phyloP scores from a whole-genome alignment of 2,113 vertebrate species.

The Mesocricetus auratus region DNA sequence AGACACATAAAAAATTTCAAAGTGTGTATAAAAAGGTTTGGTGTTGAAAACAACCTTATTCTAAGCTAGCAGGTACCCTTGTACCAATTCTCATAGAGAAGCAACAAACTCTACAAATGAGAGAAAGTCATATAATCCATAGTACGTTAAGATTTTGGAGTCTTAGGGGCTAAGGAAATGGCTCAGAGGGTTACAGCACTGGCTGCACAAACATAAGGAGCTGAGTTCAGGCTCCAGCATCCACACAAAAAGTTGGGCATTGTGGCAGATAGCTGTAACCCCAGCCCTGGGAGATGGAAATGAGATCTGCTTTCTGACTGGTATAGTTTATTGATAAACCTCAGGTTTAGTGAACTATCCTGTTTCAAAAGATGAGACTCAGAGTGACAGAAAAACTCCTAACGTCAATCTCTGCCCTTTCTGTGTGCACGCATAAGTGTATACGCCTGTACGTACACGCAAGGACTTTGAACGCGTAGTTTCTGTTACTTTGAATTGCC shows the following conservation, averaged over 20 bases:
- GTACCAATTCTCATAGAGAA: conserved; percentile 47
- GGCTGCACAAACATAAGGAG: not conserved
- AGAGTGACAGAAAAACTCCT: not conserved
- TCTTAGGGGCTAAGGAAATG: not conserved
- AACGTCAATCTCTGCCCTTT: not conserved
- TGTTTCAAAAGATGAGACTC: not conserved
- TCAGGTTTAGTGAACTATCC: not conserved
- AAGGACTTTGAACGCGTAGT: conserved; percentile 36
- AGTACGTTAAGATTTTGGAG: conserved; percentile 17
- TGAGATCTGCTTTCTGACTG: not conserved
- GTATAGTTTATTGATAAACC: not conserved
- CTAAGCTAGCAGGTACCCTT: conserved; percentile 9
- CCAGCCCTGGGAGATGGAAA: not conserved
- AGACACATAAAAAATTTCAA: conserved; percentile 2
- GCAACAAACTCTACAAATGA: conserved; percentile 5
- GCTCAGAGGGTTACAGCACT: not conserved
- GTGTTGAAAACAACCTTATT: conserved; percentile 54
- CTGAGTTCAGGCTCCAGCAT: not conserved
- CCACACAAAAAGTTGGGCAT: not conserved
- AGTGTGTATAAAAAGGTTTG: conserved; percentile 46
- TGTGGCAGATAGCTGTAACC: not conserved
- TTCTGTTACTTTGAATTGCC: conserved; percentile 55
- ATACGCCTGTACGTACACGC: not conserved
- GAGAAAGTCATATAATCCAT: conserved; percentile 12
- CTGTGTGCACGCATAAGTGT: not conserved